These are phyloP conservation scores for Myotis planiceps DNA, from an alignment of 2,797 vertebrate genomes.

Conservation along the genomic window DNA sequence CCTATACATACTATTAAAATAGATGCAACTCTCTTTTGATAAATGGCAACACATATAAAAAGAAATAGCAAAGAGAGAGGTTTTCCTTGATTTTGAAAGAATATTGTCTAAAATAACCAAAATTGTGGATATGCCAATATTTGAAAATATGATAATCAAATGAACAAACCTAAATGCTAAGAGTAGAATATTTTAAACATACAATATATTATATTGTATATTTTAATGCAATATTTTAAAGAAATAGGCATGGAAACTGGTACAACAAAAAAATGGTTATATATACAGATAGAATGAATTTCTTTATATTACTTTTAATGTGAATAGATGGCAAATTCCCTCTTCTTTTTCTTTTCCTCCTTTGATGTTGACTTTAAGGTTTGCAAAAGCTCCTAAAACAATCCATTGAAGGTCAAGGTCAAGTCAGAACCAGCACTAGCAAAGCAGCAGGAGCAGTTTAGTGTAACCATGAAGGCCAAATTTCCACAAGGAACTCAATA, in stretches of 20 bases:
- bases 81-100: conserved; percentile 15
- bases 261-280: conserved; percentile 10
- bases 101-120: conserved; percentile 26
- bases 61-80: neutral
- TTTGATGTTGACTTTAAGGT: neutral
- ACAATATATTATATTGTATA: too few relatives aligned
- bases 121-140: neutral
- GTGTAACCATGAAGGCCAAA: neutral
- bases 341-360: neutral
- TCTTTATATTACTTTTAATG: conserved; percentile 13
- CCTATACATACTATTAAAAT: neutral
- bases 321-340: neutral
- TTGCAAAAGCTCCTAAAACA: neutral
- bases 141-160: conserved; percentile 11
- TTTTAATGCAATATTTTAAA: neutral
- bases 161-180: neutral
- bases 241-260: conserved; percentile 14
- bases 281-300: neutral
- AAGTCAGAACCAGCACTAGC: neutral
- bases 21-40: neutral
- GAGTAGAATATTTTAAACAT: neutral
- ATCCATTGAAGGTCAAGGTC: neutral
- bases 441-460: neutral
- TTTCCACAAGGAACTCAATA: neutral
- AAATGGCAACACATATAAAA: neutral